Evolutionary conservation across 2,113 vertebrate species (phyloP), one percentile per base, ranked within the genome.

Genomic region (Colaptes auratus): DNA sequence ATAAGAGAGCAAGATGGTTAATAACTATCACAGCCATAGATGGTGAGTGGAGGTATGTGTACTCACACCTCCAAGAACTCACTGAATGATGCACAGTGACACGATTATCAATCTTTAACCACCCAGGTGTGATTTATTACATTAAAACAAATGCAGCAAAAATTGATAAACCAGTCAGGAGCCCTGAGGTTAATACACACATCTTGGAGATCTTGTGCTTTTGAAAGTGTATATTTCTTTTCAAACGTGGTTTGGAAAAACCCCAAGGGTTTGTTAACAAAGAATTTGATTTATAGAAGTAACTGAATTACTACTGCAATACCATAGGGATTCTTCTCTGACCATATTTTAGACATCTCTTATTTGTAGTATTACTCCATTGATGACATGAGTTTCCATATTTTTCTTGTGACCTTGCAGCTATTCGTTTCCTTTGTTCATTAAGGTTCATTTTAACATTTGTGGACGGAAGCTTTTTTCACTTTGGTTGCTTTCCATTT

Each of bases 21-120:
- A n/a, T 7, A 84, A 9, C 8, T 58, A 17, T 33, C 44, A 64
- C 23, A 61, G 36, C 17, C 8, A 0, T 4, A 50, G 39, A 23
- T 0, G 0, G 30, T 44, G 35, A 73, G n/a, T 15, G 6, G 55
- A 76, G 0, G 3, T 56, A 55, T 71, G 66, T 69, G n/a, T 18
- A 21, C 33, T 69, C 48, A 72, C 6, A 48, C 21, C 6, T 30
- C 50, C 55, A 30, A 75, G 58, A 75, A n/a, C 25, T 44, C 3
- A 0, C 10, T 73, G 36, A 73, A 69, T 12, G 18, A 59, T 36
- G 30, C 0, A 3, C n/a, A 36, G 31, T 0, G 2, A 35, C 35
- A 48, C 2, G 1, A 56, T 46, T 66, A 66, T 59, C 50, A 84
- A 14, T 61, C 33, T 90, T 71, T 65, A 72, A 28, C 28, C 9